A percentile compares a stretch with the other conserved stretches of the same genome.
phyloP scores from a whole-genome alignment of 2,888 invertebrate species.

The Chymomyza procnemis region DNA sequence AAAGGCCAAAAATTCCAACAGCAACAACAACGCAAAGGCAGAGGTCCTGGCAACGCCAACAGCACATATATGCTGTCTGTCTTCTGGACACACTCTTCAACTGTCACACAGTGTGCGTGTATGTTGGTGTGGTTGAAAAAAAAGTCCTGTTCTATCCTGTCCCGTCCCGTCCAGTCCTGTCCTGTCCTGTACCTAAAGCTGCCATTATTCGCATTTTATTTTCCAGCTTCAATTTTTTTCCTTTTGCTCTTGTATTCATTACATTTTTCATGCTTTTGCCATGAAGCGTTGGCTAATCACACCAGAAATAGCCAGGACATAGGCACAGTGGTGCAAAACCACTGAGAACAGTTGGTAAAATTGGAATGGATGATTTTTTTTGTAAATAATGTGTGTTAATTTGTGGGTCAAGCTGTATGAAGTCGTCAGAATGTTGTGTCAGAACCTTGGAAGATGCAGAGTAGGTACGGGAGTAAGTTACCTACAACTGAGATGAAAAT shows the following conservation, averaged over 20 bases:
- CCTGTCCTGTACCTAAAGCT: neutral
- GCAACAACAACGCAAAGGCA: constrained; percentile 33
- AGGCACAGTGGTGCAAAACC: constrained; percentile 29
- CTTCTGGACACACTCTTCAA: neutral
- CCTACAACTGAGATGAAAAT: no score
- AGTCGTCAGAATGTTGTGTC: no score
- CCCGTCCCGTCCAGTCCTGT: neutral
- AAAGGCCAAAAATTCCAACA: neutral
- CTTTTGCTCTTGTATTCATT: constrained; percentile 39
- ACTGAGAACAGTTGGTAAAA: neutral
- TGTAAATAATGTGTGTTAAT: no score
- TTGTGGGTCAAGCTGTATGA: no score
- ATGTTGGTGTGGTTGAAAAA: neutral
- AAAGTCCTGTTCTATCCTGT: neutral
- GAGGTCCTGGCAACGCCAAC: constrained; percentile 26
- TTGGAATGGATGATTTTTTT: no score
- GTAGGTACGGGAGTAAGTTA: no score
- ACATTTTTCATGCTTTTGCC: constrained; percentile 41
- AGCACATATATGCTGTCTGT: constrained; percentile 8
- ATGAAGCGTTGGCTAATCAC: constrained; percentile 52
- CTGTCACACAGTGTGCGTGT: neutral
- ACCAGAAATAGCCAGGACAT: constrained; percentile 21
- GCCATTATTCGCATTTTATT: constrained; percentile 1
- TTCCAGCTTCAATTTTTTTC: constrained; percentile 24
- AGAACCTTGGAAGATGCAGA: no score